These are phyloP conservation scores for Fabriciana adippe DNA, from an alignment of 2,888 invertebrate genomes.

Conservation along the genomic window DNA sequence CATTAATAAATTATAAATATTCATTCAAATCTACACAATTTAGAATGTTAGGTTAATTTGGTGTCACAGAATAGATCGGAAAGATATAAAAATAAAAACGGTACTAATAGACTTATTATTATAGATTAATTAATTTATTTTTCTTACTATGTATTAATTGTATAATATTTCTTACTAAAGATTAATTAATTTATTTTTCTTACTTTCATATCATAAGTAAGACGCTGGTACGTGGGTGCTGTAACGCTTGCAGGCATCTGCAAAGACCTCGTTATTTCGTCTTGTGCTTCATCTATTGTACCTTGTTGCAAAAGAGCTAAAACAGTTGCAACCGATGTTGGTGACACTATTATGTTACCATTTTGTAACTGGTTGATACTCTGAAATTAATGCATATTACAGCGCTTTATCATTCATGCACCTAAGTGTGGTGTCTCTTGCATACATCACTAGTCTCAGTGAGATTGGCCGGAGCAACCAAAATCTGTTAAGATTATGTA, in stretches of 20 bases:
- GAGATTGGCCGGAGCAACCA: no score
- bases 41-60: background rate
- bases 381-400: conserved; percentile 42
- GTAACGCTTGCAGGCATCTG: conserved; percentile 54
- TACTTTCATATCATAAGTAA: conserved; percentile 57
- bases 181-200: conserved; percentile 19
- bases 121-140: background rate
- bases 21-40: background rate
- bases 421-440: no score
- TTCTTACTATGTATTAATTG: no score
- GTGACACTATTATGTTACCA: conserved; percentile 72
- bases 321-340: conserved; percentile 69
- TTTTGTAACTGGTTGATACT: conserved; percentile 42
- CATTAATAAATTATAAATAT: background rate
- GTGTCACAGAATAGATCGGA: no score
- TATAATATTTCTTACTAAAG: no score
- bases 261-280: conserved; percentile 60
- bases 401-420: background rate
- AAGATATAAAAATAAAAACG: no score
- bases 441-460: no score
- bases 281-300: conserved; percentile 56
- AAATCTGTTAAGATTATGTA: background rate
- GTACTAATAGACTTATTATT: no score
- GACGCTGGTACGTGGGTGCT: conserved; percentile 49
- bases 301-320: conserved; percentile 76